These are phyloP conservation scores for Caenorhabditis imperialis DNA, from an alignment of 2,888 invertebrate genomes.

Conservation along the genomic window DNA sequence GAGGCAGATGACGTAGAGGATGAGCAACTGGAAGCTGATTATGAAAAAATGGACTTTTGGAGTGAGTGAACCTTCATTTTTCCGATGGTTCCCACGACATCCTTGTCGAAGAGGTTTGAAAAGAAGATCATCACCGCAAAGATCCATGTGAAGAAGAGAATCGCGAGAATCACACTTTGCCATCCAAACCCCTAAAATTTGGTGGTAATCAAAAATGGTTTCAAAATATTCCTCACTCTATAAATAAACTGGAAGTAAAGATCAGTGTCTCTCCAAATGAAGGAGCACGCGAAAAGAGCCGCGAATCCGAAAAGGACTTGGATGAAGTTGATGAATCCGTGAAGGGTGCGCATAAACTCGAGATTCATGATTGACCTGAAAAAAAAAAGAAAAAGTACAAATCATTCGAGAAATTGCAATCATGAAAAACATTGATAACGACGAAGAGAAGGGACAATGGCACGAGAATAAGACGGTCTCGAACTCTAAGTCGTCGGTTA, in stretches of 20 bases:
- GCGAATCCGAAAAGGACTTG: constrained; percentile 65
- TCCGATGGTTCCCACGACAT: constrained; percentile 64
- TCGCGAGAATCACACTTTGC: constrained; percentile 63
- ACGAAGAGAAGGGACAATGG: constrained; percentile 12
- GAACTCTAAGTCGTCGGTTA: constrained; percentile 47
- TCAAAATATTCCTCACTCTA: constrained; percentile 33
- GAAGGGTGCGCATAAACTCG: constrained; percentile 62
- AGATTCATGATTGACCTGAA: constrained; percentile 58
- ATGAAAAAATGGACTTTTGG: neutral
- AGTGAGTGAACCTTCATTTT: constrained; percentile 58
- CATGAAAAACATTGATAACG: constrained; percentile 25
- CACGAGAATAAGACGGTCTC: constrained; percentile 36
- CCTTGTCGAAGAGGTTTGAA: constrained; percentile 60
- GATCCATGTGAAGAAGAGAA: constrained; percentile 67
- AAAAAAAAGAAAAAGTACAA: no score
- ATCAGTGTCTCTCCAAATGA: constrained; percentile 65
- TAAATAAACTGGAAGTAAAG: constrained; percentile 66
- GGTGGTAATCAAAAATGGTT: neutral
- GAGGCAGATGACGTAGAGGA: constrained; percentile 59
- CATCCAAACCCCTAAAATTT: constrained; percentile 60
- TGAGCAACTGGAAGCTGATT: constrained; percentile 62
- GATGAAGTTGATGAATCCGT: constrained; percentile 63
- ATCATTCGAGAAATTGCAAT: constrained; percentile 1
- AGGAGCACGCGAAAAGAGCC: constrained; percentile 66
- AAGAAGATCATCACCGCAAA: constrained; percentile 61